phyloP scores from a whole-genome alignment of 2,888 invertebrate genomes.

The Pheosia tremula region DNA sequence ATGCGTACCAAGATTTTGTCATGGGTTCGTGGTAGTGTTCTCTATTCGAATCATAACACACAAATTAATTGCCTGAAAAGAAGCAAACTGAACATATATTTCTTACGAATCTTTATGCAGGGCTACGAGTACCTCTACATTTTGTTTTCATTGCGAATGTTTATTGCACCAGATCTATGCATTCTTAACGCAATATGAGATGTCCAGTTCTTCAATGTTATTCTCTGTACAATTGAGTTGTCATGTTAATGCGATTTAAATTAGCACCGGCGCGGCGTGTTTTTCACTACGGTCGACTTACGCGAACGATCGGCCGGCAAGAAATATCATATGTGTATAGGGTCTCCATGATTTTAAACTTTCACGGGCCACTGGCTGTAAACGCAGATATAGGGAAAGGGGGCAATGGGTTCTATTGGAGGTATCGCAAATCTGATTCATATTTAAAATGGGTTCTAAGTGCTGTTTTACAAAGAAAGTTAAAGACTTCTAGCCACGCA shows the following conservation, averaged over 20 bases:
- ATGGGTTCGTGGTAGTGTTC: neutral
- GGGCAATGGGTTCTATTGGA: too few species aligned
- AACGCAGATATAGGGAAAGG: too few species aligned
- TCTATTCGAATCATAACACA: neutral
- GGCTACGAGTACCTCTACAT: too few species aligned
- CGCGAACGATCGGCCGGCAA: constrained; percentile 56
- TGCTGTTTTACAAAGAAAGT: too few species aligned
- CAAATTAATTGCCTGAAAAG: too few species aligned
- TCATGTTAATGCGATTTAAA: constrained; percentile 80
- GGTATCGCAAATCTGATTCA: too few species aligned
- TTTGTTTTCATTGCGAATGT: too few species aligned
- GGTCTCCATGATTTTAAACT: constrained; percentile 9
- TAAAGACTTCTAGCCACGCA: too few species aligned
- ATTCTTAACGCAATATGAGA: constrained; percentile 12
- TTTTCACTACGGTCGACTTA: constrained; percentile 64
- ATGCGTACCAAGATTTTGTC: neutral
- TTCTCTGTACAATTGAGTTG: constrained; percentile 73
- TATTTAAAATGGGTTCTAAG: too few species aligned
- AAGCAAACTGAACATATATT: too few species aligned
- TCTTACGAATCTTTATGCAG: too few species aligned
- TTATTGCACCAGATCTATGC: neutral
- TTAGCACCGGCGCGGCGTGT: constrained; percentile 63
- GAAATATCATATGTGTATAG: constrained; percentile 27
- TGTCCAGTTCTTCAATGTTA: constrained; percentile 43
- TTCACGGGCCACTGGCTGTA: neutral